Base-by-base conservation (phyloP, 2,113 vertebrate species). In the Dicaeum eximium region DNA sequence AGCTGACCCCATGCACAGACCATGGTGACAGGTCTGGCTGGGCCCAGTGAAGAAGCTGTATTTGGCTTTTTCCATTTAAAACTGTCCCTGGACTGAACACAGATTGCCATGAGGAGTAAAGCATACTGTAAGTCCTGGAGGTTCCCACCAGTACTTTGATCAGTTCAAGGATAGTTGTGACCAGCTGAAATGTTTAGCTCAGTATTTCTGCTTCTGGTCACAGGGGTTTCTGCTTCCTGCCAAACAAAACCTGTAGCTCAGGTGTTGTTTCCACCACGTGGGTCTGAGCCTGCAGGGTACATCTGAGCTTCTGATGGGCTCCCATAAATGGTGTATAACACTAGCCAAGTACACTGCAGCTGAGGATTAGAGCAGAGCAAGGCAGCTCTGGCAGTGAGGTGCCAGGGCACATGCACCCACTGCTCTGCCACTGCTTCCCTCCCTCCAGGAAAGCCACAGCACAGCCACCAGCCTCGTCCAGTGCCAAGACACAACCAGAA, bases 301-400 rank as follows among this genome's bases (percentile, higher is more conserved):
- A 4, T 22, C 38, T 62, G 72, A 62, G 60, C 47, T 80, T 17
- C 1, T 19, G 37, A 28, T 2, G 13, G 35, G 14, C 51, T 80
- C 3, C 4, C 56, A 24, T 56, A 6, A 7, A 4, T 7, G 19
- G 27, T 31, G 16, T 9, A 3, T n/a, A 28, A 19, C 1, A 3
- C 3, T 4, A 33, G 58, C 47, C 30, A 20, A 1, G 66, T 45
- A 3, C 33, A 2, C 38, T 47, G 50, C 31, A 57, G 28, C 48
- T 35, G 48, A 40, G 40, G 42, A 12, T 15, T 5, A 2, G 5
- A 28, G 1, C 20, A 58, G 15, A 56, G 48, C 30, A 67, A 56
- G 38, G 40, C 48, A 66, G 25, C 38, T 56, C 61, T 48, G n/a
- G 50, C n/a, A 42, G 8, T 1, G 16, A 84, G 54, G 22, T 27